Conservation (phyloP, 2,888 invertebrate genomes). For the Perizoma flavofasciatum region DNA sequence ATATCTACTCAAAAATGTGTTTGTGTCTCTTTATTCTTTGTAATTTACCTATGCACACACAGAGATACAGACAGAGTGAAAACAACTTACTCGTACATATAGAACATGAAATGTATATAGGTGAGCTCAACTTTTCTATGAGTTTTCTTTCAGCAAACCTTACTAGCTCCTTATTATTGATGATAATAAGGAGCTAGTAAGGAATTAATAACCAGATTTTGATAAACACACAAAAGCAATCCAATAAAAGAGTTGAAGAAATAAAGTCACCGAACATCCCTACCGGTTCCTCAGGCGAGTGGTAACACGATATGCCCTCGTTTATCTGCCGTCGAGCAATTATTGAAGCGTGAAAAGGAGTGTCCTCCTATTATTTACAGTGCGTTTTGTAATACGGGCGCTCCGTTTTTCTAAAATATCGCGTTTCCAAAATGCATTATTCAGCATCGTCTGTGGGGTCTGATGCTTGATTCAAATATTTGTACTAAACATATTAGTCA, state of each 20-base stretch:
- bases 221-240: slow-evolving; percentile 30
- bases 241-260: slow-evolving; percentile 68
- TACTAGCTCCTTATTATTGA: too few species aligned
- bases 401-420: slow-evolving; percentile 78
- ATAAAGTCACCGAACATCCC: slow-evolving; percentile 57
- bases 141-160: too few species aligned
- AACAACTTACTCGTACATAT: too few species aligned
- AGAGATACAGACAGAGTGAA: too few species aligned
- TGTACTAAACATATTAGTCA: neutral
- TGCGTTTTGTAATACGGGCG: slow-evolving; percentile 81
- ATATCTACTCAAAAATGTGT: too few species aligned
- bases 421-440: slow-evolving; percentile 66
- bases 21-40: too few species aligned
- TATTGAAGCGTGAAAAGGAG: slow-evolving; percentile 84
- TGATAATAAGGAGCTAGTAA: too few species aligned
- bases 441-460: slow-evolving; percentile 30
- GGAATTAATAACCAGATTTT: slow-evolving; percentile 6
- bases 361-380: slow-evolving; percentile 82
- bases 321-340: slow-evolving; percentile 84
- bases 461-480: slow-evolving; percentile 18
- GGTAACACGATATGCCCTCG: slow-evolving; percentile 75
- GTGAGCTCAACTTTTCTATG: too few species aligned
- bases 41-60: too few species aligned
- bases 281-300: slow-evolving; percentile 54
- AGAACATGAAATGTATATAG: too few species aligned